phyloP scores from a whole-genome alignment of 1,140 invertebrate genomes.

The Drosophila asahinai region DNA sequence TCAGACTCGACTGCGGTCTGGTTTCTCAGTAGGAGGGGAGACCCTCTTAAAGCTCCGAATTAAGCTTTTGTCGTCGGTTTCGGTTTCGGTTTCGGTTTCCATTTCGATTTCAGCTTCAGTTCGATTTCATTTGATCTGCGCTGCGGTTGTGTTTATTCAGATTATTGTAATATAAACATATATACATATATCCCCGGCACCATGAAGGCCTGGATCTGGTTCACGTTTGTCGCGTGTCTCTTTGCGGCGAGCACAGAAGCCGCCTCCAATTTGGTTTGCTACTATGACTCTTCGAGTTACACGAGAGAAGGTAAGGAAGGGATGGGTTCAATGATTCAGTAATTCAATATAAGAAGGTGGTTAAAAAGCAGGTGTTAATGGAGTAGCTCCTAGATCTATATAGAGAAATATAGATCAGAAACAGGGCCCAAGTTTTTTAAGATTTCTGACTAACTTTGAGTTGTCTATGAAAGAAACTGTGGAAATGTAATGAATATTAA shows the following conservation, averaged over 20 bases:
- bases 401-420: background rate
- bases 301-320: conserved; percentile 88
- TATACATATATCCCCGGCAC: conserved; percentile 13
- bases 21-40: background rate
- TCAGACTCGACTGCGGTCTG: conserved; percentile 13
- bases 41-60: conserved; percentile 41
- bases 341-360: background rate
- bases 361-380: background rate
- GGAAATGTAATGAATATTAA: background rate
- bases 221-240: conserved; percentile 53
- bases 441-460: no score
- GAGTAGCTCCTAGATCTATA: background rate
- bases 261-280: conserved; percentile 88
- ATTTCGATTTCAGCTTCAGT: conserved; percentile 56
- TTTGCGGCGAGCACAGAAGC: conserved; percentile 53
- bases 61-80: conserved; percentile 58
- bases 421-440: background rate
- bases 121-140: conserved; percentile 70
- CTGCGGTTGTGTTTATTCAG: conserved; percentile 60
- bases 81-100: conserved; percentile 49
- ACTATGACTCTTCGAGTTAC: conserved; percentile 89
- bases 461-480: background rate
- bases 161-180: background rate
- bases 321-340: background rate
- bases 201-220: conserved; percentile 65